Conservation (phyloP, 2,888 invertebrate species). For the Limnephilus rhombicus region DNA sequence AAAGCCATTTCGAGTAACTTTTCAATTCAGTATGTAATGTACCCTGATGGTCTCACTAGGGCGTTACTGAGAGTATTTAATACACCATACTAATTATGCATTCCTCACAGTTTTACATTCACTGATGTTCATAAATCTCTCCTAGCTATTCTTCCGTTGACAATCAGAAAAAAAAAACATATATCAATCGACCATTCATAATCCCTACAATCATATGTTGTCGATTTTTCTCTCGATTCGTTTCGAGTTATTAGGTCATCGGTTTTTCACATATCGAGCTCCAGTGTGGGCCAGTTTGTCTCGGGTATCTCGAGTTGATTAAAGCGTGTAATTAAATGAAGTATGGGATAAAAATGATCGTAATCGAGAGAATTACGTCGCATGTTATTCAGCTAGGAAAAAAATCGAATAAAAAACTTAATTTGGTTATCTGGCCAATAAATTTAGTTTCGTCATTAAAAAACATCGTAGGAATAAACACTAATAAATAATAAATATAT, state of each 20-base stretch:
- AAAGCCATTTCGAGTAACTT: no score
- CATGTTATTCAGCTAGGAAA: neutral
- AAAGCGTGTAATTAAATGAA: neutral
- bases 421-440: neutral
- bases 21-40: no score
- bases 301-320: slow-evolving; percentile 20
- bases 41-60: no score
- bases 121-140: neutral
- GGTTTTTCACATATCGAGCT: neutral
- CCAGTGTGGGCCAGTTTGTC: neutral
- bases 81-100: no score
- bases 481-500: neutral
- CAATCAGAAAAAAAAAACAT: neutral
- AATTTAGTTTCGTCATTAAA: neutral
- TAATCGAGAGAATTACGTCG: neutral
- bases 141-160: neutral
- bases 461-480: neutral
- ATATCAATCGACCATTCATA: slow-evolving; percentile 32
- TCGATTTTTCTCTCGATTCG: slow-evolving; percentile 4
- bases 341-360: slow-evolving; percentile 9
- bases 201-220: neutral
- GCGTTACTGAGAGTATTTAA: no score
- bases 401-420: neutral
- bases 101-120: neutral
- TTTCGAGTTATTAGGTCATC: slow-evolving; percentile 26